These are phyloP conservation scores for Sminthurides bifidus DNA, from an alignment of 1,140 invertebrate genomes.

Conservation along the genomic window DNA sequence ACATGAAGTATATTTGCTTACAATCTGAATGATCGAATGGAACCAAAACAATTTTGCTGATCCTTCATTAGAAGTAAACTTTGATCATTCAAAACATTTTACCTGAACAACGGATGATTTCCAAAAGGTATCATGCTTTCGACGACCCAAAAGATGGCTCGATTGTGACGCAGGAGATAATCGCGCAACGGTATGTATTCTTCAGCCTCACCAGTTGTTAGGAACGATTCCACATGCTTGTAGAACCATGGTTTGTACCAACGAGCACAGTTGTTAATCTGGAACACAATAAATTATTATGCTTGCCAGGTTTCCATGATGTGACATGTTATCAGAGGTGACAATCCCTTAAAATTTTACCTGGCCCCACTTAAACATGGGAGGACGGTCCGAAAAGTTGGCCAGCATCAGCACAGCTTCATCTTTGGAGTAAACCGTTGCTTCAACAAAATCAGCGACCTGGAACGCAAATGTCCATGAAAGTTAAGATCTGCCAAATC, in stretches of 20 bases:
- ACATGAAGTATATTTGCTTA: no score
- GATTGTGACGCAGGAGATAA: constrained; percentile 44
- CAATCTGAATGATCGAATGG: no score
- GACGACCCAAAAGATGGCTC: constrained; percentile 47
- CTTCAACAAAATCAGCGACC: constrained; percentile 44
- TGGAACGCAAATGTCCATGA: no score
- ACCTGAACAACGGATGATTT: constrained; percentile 35
- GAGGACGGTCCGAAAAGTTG: constrained; percentile 39
- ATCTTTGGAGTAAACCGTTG: constrained; percentile 42
- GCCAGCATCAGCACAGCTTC: constrained; percentile 45
- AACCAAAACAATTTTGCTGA: no score
- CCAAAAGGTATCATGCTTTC: constrained; percentile 44
- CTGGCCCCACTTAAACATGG: constrained; percentile 26
- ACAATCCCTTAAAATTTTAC: constrained; percentile 1
- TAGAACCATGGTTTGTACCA: constrained; percentile 55
- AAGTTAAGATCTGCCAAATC: no score
- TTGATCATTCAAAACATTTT: neutral
- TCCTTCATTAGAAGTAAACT: no score
- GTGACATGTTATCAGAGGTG: neutral
- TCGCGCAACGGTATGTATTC: constrained; percentile 45
- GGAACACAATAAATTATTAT: neutral
- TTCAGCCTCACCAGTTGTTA: constrained; percentile 38
- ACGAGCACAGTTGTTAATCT: constrained; percentile 41
- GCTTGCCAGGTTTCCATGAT: neutral
- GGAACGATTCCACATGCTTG: constrained; percentile 47